A percentile compares a stretch with the other conserved stretches of the same genome.
These are phyloP conservation scores for Scrobipalpa costella DNA, from an alignment of 2,888 invertebrate species.

Conservation along the genomic window DNA sequence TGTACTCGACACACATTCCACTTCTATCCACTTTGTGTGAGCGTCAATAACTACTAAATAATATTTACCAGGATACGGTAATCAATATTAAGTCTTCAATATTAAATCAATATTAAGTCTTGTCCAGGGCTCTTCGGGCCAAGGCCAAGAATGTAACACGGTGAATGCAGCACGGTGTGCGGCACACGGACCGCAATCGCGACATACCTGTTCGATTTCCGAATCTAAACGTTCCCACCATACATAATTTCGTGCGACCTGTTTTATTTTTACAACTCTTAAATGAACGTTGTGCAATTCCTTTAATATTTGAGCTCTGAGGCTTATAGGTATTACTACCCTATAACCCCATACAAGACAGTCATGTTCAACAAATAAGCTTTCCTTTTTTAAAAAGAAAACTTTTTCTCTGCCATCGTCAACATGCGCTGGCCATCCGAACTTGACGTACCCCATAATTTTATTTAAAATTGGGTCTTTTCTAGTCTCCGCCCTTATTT, in stretches of 20 bases:
- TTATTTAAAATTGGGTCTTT: conserved; percentile 32
- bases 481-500: conserved; percentile 26
- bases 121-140: neutral
- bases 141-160: neutral
- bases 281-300: conserved; percentile 30
- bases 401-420: conserved; percentile 26
- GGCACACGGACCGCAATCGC: conserved; percentile 20
- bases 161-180: neutral
- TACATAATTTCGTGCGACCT: conserved; percentile 17
- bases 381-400: conserved; percentile 26
- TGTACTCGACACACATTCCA: neutral
- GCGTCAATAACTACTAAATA: too few relatives aligned
- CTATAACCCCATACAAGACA: conserved; percentile 31
- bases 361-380: conserved; percentile 23
- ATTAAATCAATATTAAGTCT: conserved; percentile 5
- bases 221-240: conserved; percentile 25
- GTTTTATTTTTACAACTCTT: conserved; percentile 29
- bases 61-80: neutral
- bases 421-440: conserved; percentile 31
- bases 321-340: conserved; percentile 21
- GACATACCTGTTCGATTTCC: conserved; percentile 17
- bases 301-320: neutral
- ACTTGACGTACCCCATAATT: conserved; percentile 32
- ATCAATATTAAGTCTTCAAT: too few relatives aligned
- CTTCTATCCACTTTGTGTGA: conserved; percentile 8